These are phyloP conservation scores for Scatophagus argus DNA, from an alignment of 2,113 vertebrate genomes.

Conservation along the genomic window DNA sequence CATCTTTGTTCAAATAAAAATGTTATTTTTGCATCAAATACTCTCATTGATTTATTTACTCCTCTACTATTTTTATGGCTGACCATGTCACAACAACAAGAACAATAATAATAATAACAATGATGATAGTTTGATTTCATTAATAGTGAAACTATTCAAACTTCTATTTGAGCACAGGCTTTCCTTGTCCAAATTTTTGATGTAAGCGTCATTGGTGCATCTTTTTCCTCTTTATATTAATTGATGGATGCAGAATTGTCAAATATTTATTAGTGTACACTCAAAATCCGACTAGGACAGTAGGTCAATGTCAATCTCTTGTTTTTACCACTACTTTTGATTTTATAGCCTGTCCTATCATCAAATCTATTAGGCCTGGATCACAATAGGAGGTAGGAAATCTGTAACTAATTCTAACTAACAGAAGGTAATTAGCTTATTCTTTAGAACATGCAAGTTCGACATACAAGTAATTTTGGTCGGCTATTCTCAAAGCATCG, in stretches of 20 bases:
- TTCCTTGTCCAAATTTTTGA: neutral
- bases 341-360: too few species aligned
- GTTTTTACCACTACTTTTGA: neutral
- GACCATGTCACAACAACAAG: neutral
- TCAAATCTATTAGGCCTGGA: too few species aligned
- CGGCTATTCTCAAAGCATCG: too few species aligned
- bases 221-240: neutral
- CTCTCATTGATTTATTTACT: neutral
- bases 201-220: too few species aligned
- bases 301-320: neutral
- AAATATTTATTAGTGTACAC: too few species aligned
- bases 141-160: too few species aligned
- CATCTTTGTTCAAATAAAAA: constrained; percentile 72
- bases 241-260: neutral
- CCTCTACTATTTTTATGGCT: neutral
- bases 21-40: constrained; percentile 67
- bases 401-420: too few species aligned
- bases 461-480: too few species aligned
- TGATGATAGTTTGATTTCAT: too few species aligned
- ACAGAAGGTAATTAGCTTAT: neutral
- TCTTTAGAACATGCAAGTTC: neutral
- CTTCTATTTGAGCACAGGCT: neutral
- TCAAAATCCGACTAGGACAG: neutral
- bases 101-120: neutral
- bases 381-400: neutral